phyloP scores from a whole-genome alignment of 2,888 invertebrate genomes.

The Drosophila neutralis region DNA sequence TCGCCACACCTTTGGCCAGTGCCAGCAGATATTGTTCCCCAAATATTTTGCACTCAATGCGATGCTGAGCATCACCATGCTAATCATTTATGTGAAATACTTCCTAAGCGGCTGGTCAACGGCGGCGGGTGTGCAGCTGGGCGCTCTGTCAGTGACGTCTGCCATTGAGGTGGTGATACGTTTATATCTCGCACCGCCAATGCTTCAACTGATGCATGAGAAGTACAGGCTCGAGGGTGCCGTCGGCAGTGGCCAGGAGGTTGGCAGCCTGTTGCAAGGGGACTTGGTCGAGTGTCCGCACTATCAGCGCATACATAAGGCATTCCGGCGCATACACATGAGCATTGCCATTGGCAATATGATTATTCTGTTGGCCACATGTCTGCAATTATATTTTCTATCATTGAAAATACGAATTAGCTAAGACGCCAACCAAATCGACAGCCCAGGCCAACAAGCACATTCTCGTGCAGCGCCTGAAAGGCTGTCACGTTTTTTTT shows the following conservation, averaged over 20 bases:
- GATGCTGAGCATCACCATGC: constrained; percentile 89
- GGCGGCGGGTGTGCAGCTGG: constrained; percentile 86
- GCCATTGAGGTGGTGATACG: constrained; percentile 91
- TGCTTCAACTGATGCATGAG: constrained; percentile 89
- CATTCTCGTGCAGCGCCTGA: constrained; percentile 39
- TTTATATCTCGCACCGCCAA: constrained; percentile 90
- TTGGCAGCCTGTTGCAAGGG: constrained; percentile 90
- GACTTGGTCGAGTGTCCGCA: constrained; percentile 91
- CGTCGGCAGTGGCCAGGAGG: constrained; percentile 91
- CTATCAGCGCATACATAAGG: constrained; percentile 90
- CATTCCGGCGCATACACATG: constrained; percentile 91
- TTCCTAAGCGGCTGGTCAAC: constrained; percentile 86
- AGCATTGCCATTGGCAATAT: constrained; percentile 93
- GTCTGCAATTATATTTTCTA: constrained; percentile 89
- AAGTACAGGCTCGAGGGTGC: constrained; percentile 91
- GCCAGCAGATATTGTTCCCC: constrained; percentile 94
- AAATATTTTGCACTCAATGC: constrained; percentile 93
- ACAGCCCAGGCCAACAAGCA: neutral
- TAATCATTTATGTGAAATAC: constrained; percentile 87
- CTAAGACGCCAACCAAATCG: constrained; percentile 63
- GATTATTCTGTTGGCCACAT: constrained; percentile 88
- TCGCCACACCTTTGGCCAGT: constrained; percentile 93
- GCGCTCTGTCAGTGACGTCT: constrained; percentile 79
- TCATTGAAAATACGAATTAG: constrained; percentile 85
- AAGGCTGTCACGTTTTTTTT: constrained; percentile 40